phyloP scores from a whole-genome alignment of 2,888 invertebrate species.

The Zygothrica quintamaculata region DNA sequence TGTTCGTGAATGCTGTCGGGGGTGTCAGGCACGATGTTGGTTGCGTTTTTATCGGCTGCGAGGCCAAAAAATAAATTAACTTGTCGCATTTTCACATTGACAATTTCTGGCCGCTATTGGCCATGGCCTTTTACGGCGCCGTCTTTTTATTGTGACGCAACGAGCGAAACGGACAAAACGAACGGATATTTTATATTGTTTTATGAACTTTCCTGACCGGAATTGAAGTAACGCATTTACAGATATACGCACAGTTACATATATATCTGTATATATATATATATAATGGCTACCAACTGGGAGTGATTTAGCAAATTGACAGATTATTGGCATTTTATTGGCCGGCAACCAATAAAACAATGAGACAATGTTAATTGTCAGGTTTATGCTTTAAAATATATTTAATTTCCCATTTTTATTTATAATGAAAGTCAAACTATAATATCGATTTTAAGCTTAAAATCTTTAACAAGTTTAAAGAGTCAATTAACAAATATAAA shows the following conservation, averaged over 20 bases:
- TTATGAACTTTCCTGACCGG: slow-evolving; percentile 63
- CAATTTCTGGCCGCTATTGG: slow-evolving; percentile 60
- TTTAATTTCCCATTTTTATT: not conserved
- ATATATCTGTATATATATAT: slow-evolving; percentile 19
- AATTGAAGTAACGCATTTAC: slow-evolving; percentile 35
- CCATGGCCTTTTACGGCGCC: slow-evolving; percentile 53
- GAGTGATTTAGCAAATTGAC: slow-evolving; percentile 79
- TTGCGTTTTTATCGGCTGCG: slow-evolving; percentile 55
- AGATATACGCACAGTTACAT: slow-evolving; percentile 11
- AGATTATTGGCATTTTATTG: slow-evolving; percentile 74
- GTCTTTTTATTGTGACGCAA: slow-evolving; percentile 40
- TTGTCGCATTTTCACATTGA: slow-evolving; percentile 71
- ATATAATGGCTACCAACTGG: slow-evolving; percentile 57
- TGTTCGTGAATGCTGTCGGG: slow-evolving; percentile 35
- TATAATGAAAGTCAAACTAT: not conserved
- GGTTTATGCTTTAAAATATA: slow-evolving; percentile 16
- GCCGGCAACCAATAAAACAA: slow-evolving; percentile 28
- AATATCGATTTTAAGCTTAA: not conserved
- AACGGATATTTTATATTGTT: slow-evolving; percentile 71
- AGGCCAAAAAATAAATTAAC: slow-evolving; percentile 70
- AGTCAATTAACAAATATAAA: too few species aligned
- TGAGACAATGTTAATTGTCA: slow-evolving; percentile 53
- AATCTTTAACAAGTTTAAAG: too few species aligned
- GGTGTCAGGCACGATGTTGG: slow-evolving; percentile 19
- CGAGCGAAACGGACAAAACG: slow-evolving; percentile 14